Conservation (phyloP, 2,113 vertebrate species). For the Hippocampus comes region DNA sequence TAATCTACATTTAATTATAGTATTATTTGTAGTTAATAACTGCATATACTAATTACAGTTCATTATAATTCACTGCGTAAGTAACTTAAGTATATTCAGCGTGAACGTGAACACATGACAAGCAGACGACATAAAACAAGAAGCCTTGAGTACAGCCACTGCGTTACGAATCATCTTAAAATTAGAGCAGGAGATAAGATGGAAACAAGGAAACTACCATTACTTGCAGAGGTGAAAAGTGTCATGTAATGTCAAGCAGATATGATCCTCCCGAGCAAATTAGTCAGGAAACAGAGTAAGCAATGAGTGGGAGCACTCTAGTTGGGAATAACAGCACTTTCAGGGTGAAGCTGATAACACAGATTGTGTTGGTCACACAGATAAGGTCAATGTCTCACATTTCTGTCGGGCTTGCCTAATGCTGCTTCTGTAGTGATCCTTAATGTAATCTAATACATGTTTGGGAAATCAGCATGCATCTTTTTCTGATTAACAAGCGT, state of each 20-base stretch:
- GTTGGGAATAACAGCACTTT: slow-evolving; percentile 56
- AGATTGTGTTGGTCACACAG: slow-evolving; percentile 47
- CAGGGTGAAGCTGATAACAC: slow-evolving; percentile 42
- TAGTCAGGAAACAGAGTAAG: slow-evolving; percentile 49
- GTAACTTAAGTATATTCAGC: too few relatives aligned
- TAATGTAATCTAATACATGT: slow-evolving; percentile 3
- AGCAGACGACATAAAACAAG: background rate
- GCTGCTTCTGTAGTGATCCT: slow-evolving; percentile 36
- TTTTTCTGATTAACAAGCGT: too few relatives aligned
- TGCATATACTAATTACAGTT: too few relatives aligned
- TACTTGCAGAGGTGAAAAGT: slow-evolving; percentile 49
- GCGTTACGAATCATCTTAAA: slow-evolving; percentile 14
- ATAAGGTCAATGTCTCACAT: slow-evolving; percentile 47
- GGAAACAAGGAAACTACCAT: slow-evolving; percentile 34
- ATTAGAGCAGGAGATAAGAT: slow-evolving; percentile 9
- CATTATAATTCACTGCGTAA: too few relatives aligned
- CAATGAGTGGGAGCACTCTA: slow-evolving; percentile 42
- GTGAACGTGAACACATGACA: background rate
- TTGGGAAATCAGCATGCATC: too few relatives aligned
- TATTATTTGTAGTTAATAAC: too few relatives aligned
- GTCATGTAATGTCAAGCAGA: slow-evolving; percentile 46
- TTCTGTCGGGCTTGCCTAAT: slow-evolving; percentile 28
- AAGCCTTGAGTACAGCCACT: background rate
- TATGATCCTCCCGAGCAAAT: slow-evolving; percentile 51
- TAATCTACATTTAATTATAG: too few relatives aligned